A percentile compares a stretch with the other conserved stretches of the same genome.
Conservation (phyloP, 2,888 invertebrate species). For the Palloptera scutellata region DNA sequence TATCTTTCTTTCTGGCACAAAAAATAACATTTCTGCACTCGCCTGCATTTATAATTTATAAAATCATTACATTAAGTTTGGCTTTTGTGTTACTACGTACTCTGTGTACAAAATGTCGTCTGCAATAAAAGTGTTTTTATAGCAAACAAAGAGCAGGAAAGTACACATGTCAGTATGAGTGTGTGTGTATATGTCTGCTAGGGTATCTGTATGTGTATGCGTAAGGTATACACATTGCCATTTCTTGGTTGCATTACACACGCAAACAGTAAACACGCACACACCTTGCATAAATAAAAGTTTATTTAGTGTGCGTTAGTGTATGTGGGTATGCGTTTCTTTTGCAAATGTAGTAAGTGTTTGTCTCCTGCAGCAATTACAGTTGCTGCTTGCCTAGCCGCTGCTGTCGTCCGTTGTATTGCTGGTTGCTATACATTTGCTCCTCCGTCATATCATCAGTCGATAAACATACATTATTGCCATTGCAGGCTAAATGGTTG, state of each 20-base stretch:
- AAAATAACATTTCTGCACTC: not conserved
- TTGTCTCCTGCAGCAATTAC: not conserved
- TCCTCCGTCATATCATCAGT: too few species aligned
- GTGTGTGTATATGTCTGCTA: not conserved
- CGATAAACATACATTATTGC: too few species aligned
- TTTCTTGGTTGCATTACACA: constrained; percentile 3
- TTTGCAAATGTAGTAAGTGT: constrained; percentile 41
- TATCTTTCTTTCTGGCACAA: too few species aligned
- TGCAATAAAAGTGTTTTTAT: constrained; percentile 52
- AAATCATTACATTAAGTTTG: constrained; percentile 51
- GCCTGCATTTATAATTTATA: constrained; percentile 57
- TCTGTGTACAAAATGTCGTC: constrained; percentile 42
- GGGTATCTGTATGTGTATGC: not conserved
- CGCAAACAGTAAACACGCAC: not conserved
- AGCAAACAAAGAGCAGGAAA: not conserved
- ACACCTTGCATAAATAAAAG: not conserved
- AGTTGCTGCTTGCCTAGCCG: not conserved
- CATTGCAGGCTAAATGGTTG: too few species aligned
- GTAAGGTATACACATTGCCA: constrained; percentile 8
- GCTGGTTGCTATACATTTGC: too few species aligned
- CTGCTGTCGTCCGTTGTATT: not conserved
- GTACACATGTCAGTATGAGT: not conserved
- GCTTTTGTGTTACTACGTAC: constrained; percentile 36
- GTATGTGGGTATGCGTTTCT: constrained; percentile 42
- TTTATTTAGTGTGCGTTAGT: not conserved